Conservation (phyloP, 1,140 invertebrate species). For the Eumeta japonica region DNA sequence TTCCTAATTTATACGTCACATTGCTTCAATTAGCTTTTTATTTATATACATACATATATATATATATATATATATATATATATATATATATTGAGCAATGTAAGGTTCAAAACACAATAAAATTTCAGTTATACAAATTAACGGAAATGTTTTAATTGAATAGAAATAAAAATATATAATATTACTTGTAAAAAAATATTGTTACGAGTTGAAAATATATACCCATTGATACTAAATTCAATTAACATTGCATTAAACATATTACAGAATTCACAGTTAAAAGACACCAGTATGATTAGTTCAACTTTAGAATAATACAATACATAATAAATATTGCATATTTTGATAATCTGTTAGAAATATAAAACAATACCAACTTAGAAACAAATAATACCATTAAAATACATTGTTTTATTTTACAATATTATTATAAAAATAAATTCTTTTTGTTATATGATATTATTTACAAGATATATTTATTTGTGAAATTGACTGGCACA, state of each 20-base stretch:
- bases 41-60: constrained; percentile 11
- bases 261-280: constrained; percentile 7
- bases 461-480: constrained; percentile 2
- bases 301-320: constrained; percentile 3
- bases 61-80: constrained; percentile 9
- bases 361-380: constrained; percentile 1
- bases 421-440: not conserved
- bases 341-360: constrained; percentile 2
- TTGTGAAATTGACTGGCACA: constrained; percentile 5
- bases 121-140: too few relatives aligned
- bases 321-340: constrained; percentile 2
- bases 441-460: not conserved
- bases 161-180: constrained; percentile 1
- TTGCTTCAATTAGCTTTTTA: too few relatives aligned
- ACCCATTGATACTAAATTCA: constrained; percentile 3
- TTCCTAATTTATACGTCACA: too few relatives aligned
- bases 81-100: too few relatives aligned
- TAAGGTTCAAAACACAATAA: constrained; percentile 1
- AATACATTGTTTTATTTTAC: not conserved
- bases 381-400: constrained; percentile 1
- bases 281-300: too few relatives aligned
- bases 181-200: constrained; percentile 3
- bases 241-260: constrained; percentile 2
- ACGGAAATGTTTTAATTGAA: constrained; percentile 3
- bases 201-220: constrained; percentile 3